A percentile compares a stretch with the other conserved stretches of the same genome.
Evolutionary conservation across 2,888 invertebrate genomes (phyloP).

Genomic region (Drosophila subsilvestris): DNA sequence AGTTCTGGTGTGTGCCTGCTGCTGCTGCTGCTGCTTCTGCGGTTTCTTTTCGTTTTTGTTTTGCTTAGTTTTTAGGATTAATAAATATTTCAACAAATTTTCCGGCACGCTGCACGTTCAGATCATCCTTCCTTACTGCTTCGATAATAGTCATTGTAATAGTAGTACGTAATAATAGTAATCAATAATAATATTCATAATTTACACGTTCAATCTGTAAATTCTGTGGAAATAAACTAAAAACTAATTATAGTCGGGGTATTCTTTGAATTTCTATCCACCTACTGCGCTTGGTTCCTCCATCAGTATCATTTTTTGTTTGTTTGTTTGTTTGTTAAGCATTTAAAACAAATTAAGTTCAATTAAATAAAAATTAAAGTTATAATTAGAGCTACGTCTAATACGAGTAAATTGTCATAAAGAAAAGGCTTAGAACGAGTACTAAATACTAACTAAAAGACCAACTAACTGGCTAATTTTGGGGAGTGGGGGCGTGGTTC

Average conservation of each 20-base stretch:
- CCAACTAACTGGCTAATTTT: conserved; percentile 45
- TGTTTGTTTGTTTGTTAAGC: conserved; percentile 25
- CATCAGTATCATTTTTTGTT: conserved; percentile 11
- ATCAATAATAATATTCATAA: conserved; percentile 52
- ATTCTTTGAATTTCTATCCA: conserved; percentile 68
- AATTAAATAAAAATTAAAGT: conserved; percentile 49
- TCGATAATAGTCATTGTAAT: conserved; percentile 62
- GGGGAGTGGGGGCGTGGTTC: conserved; percentile 11
- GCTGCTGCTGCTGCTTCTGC: conserved; percentile 2
- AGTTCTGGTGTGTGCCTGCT: conserved; percentile 29
- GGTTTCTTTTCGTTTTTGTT: not conserved
- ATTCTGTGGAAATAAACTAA: conserved; percentile 59
- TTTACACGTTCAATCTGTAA: conserved; percentile 55
- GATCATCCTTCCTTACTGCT: conserved; percentile 26
- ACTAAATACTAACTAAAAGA: conserved; percentile 37
- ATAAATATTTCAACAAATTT: conserved; percentile 76
- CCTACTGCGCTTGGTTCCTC: conserved; percentile 12
- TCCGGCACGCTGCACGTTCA: conserved; percentile 55
- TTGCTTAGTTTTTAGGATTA: conserved; percentile 52
- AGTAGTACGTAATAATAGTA: conserved; percentile 33
- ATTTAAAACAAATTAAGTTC: conserved; percentile 47
- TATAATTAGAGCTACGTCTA: conserved; percentile 36
- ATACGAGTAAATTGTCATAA: conserved; percentile 50
- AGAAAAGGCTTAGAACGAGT: conserved; percentile 42
- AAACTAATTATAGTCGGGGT: conserved; percentile 57